Evolutionary conservation across 1,140 invertebrate genomes (phyloP), one percentile per base, ranked within the genome.

Genomic region (Drosophila dunni): DNA sequence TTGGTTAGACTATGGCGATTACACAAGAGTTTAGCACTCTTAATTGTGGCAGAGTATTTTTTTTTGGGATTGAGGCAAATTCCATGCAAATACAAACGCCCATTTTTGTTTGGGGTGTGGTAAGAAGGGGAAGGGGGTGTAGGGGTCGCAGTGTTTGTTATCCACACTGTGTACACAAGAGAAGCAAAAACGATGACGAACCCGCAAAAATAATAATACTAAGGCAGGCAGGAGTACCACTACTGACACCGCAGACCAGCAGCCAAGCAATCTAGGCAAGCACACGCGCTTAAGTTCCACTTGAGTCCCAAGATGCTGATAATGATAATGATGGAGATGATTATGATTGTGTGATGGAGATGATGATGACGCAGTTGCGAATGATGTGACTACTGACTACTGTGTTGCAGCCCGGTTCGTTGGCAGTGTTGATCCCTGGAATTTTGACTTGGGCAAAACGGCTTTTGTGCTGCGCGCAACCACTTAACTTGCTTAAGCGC

Each of bases 401-500:
- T 77, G 78, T 79, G 78, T 51, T 63, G 63, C 62, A 46, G 70
- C 56, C 40, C 45, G 46, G 33, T 61, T 75, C 33, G 15, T 15
- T 42, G 61, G 24, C 42, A 36, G 77, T 72, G 81, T 65, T 79
- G 68, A 82, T 86, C 83, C 79, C 73, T 69, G 83, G 83, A 86
- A 88, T 88, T 86, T 86, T 24, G 54, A 60, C 66, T 72, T 85
- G 60, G 53, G 62, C 63, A 76, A 79, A 78, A 71, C 57, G 63
- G 57, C 83, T 68, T 86, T 86, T 86, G 82, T 85, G 71, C 78
- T 82, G 70, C 72, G 54, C 68, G 24, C 58, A 67, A 79, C 63
- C 83, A 80, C 83, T 88, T 83, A 88, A 68, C 69, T 83, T 50
- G 83, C 83, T 86, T 79, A 88, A 77, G 78, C 75, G 77, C 74